Evolutionary conservation across 2,888 invertebrate species (phyloP), one percentile per base, ranked within the genome.

Genomic region (Lithophane leautieri): DNA sequence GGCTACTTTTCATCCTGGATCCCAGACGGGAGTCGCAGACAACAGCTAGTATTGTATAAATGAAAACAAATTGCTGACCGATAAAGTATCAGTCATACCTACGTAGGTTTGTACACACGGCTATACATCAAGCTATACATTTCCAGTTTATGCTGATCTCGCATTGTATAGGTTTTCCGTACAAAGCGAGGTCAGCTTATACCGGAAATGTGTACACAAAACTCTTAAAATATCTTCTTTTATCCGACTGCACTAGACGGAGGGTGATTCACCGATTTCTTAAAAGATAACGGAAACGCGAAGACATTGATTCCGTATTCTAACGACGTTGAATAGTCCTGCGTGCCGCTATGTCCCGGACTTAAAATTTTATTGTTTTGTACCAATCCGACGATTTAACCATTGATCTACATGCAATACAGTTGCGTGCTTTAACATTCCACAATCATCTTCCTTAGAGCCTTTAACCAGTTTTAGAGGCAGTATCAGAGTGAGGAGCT

Each of bases 271-370:
- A 73, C 42, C 11, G 19, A 56, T 67, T 82, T 77, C 16, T 42
- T 68, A 9, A 54, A 62, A 66, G n/a, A 11, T n/a, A 40, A 56
- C 60, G 54, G 60, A 60, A 70, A 50, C 19, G n/a, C 34, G 69
- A 67, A 63, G 4, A 47, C 40, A 68, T 70, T 34, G 61, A 81
- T 85, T 83, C 47, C 34, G 40, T 85, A 78, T 83, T 83, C 82
- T 22, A 78, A 60, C 34, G 62, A 50, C 73, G 63, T 68, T 52
- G 47, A n/a, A 70, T 50, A 72, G 22, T 65, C 42, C 69, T 81
- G 85, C 82, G 78, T 85, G 73, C 58, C 34, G 73, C 47, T 78
- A 52, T 71, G 58, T 69, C 61, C 67, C 66, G n/a, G 34, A 7
- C 22, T n/a, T 62, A 65, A 77, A 50, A 50, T 69, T 73, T 73